A percentile compares a stretch with the other conserved stretches of the same genome.
These are phyloP conservation scores for Drosophila chauvacae DNA, from an alignment of 1,140 invertebrate genomes.

Conservation along the genomic window DNA sequence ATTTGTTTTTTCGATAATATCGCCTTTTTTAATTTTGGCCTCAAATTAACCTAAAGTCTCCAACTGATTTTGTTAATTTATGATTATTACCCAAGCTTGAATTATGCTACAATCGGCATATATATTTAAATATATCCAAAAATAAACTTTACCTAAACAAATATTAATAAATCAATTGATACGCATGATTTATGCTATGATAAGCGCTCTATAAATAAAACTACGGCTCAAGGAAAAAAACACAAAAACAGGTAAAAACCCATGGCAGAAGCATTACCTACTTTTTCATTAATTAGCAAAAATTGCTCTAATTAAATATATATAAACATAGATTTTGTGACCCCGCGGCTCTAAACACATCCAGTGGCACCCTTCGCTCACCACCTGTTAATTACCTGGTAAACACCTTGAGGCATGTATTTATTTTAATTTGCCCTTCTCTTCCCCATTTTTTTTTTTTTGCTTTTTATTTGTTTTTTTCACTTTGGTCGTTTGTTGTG, in stretches of 20 bases:
- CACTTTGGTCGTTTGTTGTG: conserved; percentile 18
- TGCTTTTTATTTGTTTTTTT: not conserved
- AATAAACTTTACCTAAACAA: not conserved
- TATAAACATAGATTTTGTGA: not conserved
- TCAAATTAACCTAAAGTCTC: not conserved
- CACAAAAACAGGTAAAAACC: conserved; percentile 9
- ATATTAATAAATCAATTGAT: not conserved
- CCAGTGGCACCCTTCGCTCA: conserved; percentile 2
- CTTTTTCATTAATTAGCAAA: conserved; percentile 14
- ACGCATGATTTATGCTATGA: conserved; percentile 3
- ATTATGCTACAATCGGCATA: not conserved
- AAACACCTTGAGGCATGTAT: conserved; percentile 60
- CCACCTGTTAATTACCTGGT: conserved; percentile 61
- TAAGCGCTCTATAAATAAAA: not conserved
- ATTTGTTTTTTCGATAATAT: too few species aligned
- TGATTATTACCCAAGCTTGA: not conserved
- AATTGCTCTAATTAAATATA: conserved; percentile 27
- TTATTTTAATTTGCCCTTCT: conserved; percentile 30
- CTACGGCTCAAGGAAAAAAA: not conserved
- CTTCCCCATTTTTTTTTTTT: not conserved
- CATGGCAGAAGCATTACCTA: not conserved
- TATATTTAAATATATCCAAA: not conserved
- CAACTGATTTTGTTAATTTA: not conserved
- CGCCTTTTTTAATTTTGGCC: not conserved
- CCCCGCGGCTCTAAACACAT: conserved; percentile 1